Evolutionary conservation across 2,797 vertebrate species (phyloP).

Genomic region (Fringilla coelebs): DNA sequence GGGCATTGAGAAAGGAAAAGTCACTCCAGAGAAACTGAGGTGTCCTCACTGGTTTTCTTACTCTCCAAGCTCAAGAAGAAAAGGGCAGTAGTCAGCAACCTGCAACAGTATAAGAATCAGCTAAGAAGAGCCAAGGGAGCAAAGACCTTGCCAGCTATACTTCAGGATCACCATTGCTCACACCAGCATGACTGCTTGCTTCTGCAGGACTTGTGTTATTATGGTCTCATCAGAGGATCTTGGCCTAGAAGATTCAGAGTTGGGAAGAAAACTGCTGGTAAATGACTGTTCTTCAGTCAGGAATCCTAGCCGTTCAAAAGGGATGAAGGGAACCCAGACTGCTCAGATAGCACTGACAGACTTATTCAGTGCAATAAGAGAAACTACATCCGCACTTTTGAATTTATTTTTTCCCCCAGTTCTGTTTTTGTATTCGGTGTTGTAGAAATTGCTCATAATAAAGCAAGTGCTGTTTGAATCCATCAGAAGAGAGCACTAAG

Average conservation of each 20-base stretch:
- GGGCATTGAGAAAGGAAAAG: neutral
- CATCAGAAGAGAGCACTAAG: neutral
- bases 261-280: neutral
- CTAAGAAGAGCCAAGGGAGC: neutral
- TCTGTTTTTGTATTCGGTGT: neutral
- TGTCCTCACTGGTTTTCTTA: neutral
- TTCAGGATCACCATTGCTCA: rapidly evolving
- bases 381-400: neutral
- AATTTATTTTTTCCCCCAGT: neutral
- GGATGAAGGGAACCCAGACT: neutral
- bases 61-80: neutral
- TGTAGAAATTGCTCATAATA: neutral
- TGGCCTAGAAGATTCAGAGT: neutral
- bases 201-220: neutral
- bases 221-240: neutral
- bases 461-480: neutral
- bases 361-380: neutral
- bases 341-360: neutral
- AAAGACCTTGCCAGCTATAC: neutral
- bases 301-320: neutral
- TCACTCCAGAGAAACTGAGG: neutral
- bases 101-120: neutral
- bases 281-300: neutral
- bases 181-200: neutral
- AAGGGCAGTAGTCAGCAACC: neutral